phyloP scores from a whole-genome alignment of 2,797 vertebrate species.

The Nasua narica region DNA sequence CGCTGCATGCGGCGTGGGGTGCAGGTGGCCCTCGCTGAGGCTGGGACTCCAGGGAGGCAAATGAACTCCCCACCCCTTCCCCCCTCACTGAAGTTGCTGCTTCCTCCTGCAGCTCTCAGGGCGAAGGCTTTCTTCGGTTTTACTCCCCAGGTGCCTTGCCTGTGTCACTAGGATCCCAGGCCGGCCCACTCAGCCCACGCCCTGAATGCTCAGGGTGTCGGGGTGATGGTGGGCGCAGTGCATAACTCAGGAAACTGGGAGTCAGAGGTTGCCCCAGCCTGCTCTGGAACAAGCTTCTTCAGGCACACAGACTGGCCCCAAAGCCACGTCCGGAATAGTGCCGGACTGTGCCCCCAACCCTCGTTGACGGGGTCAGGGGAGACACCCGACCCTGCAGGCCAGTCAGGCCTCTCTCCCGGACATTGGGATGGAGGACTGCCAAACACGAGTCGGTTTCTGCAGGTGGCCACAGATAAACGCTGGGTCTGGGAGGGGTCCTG shows the following conservation, averaged over 20 bases:
- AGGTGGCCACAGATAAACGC: background rate
- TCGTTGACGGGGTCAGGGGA: background rate
- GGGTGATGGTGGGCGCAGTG: rapidly evolving
- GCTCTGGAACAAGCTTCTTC: background rate
- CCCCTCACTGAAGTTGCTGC: rapidly evolving
- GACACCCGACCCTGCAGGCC: background rate
- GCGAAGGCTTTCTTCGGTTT: background rate
- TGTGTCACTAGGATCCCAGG: background rate
- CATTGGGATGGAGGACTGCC: background rate
- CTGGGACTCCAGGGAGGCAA: background rate
- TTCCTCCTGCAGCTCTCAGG: background rate
- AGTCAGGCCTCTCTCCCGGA: background rate
- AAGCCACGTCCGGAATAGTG: too few species aligned
- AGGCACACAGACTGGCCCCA: background rate
- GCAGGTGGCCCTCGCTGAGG: background rate
- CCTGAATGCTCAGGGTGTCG: background rate
- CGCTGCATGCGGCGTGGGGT: rapidly evolving
- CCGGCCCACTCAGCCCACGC: background rate
- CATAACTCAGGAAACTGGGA: background rate
- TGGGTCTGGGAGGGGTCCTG: background rate
- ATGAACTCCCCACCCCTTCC: background rate
- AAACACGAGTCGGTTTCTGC: background rate
- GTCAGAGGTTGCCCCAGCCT: background rate
- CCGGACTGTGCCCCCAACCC: background rate
- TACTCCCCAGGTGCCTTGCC: background rate